Conservation (phyloP, 2,797 vertebrate genomes). For the Notoglanidium macrostoma region DNA sequence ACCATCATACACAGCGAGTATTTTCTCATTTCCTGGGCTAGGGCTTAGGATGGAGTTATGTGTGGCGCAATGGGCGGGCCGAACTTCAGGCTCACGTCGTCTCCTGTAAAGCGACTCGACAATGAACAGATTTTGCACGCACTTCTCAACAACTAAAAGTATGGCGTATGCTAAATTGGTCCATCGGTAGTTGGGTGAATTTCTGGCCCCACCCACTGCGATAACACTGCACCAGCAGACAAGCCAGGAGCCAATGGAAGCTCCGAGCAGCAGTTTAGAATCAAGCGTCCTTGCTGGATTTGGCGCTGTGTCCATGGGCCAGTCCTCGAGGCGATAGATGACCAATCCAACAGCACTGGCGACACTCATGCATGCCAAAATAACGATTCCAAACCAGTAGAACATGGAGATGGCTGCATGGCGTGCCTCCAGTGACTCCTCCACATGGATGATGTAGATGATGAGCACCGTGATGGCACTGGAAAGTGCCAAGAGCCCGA, state of each 20-base stretch:
- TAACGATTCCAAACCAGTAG: constrained; percentile 83
- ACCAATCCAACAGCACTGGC: constrained; percentile 79
- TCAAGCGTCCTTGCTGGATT: constrained; percentile 91
- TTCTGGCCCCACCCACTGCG: constrained; percentile 76
- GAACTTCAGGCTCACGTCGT: constrained; percentile 61
- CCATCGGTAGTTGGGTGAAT: constrained; percentile 82
- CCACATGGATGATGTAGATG: constrained; percentile 87
- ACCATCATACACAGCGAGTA: constrained; percentile 81
- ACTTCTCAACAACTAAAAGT: constrained; percentile 90
- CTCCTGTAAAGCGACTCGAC: constrained; percentile 89
- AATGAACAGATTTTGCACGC: constrained; percentile 93
- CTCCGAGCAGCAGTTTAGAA: constrained; percentile 85
- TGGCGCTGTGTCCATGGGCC: constrained; percentile 80
- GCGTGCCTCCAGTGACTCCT: constrained; percentile 77
- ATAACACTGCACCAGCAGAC: constrained; percentile 94
- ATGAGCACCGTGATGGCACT: constrained; percentile 88
- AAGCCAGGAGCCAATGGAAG: constrained; percentile 91
- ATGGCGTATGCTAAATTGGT: constrained; percentile 86
- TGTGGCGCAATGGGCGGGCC: constrained; percentile 49
- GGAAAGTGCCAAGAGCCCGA: constrained; percentile 83
- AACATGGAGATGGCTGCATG: constrained; percentile 88
- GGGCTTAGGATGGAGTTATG: constrained; percentile 25
- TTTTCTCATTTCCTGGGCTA: constrained; percentile 65
- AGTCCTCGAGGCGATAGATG: constrained; percentile 82
- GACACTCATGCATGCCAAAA: constrained; percentile 84